A percentile compares a stretch with the other conserved stretches of the same genome.
phyloP scores from a whole-genome alignment of 2,113 vertebrate genomes.

The Hypomesus transpacificus region DNA sequence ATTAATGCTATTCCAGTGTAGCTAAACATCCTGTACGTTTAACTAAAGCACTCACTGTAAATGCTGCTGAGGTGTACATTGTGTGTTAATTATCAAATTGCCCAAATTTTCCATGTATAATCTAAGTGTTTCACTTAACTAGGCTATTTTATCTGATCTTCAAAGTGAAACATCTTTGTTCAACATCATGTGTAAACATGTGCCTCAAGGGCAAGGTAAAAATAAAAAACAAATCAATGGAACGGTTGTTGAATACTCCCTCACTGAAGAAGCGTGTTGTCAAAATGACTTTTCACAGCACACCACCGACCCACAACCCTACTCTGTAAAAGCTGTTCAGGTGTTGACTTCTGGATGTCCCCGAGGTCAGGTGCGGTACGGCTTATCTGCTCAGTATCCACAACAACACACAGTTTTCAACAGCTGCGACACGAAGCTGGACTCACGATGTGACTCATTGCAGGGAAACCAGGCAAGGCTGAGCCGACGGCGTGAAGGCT shows the following conservation, averaged over 20 bases:
- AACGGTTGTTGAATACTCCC: too few relatives aligned
- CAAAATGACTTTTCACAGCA: neutral
- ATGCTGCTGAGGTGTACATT: too few relatives aligned
- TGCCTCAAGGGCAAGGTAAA: neutral
- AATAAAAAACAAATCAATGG: neutral
- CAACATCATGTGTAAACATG: neutral
- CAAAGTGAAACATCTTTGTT: neutral
- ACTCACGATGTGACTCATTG: neutral
- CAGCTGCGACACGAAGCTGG: slow-evolving; percentile 5
- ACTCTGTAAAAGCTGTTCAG: neutral
- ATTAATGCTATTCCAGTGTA: too few relatives aligned
- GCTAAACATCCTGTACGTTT: too few relatives aligned
- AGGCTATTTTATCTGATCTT: neutral
- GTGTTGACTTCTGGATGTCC: too few relatives aligned
- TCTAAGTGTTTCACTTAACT: too few relatives aligned
- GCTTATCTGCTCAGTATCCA: neutral
- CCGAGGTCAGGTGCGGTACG: too few relatives aligned
- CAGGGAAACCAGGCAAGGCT: neutral
- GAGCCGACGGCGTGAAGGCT: slow-evolving; percentile 3
- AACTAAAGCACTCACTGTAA: too few relatives aligned
- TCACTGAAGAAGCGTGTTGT: too few relatives aligned
- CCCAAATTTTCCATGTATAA: too few relatives aligned
- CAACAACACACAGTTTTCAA: neutral
- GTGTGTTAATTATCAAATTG: too few relatives aligned
- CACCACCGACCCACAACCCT: neutral